Evolutionary conservation across 2,113 vertebrate species (phyloP).

Genomic region (Nettapus auritus): DNA sequence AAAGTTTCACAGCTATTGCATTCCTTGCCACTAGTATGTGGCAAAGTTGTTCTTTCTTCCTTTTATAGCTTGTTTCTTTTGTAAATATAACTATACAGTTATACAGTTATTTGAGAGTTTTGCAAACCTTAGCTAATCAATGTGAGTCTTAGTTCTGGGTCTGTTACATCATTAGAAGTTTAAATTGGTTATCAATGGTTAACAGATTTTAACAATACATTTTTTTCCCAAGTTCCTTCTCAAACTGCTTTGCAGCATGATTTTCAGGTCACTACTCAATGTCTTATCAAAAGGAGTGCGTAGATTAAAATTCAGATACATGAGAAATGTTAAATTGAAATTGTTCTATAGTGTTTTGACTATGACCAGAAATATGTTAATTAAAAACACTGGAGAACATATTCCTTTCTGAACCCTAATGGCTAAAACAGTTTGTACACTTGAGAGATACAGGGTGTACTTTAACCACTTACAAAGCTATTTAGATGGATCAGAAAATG

Average conservation of each 20-base stretch:
- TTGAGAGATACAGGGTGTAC: not conserved
- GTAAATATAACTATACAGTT: not conserved
- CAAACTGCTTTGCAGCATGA: not conserved
- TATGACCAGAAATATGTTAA: conserved; percentile 47
- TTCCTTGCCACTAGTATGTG: conserved; percentile 19
- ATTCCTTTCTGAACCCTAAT: conserved; percentile 50
- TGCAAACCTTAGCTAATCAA: not conserved
- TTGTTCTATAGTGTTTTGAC: conserved; percentile 26
- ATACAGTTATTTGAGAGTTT: conserved; percentile 18
- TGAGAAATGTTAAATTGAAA: conserved; percentile 27
- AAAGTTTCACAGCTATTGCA: conserved; percentile 27
- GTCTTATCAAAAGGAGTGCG: conserved; percentile 24
- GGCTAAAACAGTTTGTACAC: conserved; percentile 25
- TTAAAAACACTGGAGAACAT: conserved; percentile 44
- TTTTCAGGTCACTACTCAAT: conserved; percentile 40
- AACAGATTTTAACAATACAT: not conserved
- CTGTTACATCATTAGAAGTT: conserved; percentile 29
- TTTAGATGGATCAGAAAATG: conserved; percentile 53
- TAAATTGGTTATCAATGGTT: conserved; percentile 14
- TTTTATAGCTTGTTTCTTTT: conserved; percentile 41
- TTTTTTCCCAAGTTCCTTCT: not conserved
- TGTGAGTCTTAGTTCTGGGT: not conserved
- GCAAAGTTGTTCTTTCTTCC: conserved; percentile 1
- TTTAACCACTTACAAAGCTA: conserved; percentile 34
- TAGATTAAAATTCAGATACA: conserved; percentile 34